phyloP scores from a whole-genome alignment of 2,888 invertebrate species.

The Platycheirus albimanus region DNA sequence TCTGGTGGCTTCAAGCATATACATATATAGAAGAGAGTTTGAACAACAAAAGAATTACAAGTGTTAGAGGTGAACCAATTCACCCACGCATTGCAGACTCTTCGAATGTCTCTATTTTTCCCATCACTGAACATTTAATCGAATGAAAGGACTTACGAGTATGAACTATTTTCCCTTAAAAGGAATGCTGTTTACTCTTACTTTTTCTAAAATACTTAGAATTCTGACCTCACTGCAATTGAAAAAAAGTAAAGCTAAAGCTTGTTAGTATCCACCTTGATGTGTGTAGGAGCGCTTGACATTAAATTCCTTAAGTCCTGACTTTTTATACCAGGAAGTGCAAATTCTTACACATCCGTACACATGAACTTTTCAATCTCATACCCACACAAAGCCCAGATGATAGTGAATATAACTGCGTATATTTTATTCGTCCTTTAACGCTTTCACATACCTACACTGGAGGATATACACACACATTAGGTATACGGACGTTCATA shows the following conservation, averaged over 20 bases:
- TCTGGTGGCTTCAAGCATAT: no score
- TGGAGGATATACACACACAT: neutral
- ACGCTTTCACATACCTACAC: neutral
- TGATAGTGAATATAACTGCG: neutral
- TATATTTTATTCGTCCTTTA: slow-evolving; percentile 13
- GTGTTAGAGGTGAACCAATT: no score
- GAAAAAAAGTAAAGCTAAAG: neutral
- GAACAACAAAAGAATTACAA: no score
- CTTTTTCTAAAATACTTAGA: no score
- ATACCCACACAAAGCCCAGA: no score
- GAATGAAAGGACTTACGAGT: no score
- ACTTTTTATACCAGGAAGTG: slow-evolving; percentile 47
- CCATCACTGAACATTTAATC: no score
- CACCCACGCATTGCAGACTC: no score
- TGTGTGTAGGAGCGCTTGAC: slow-evolving; percentile 32
- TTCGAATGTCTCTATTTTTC: no score
- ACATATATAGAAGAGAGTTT: no score
- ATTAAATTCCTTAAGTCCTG: slow-evolving; percentile 43
- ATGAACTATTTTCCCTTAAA: slow-evolving; percentile 22
- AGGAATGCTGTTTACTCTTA: slow-evolving; percentile 1
- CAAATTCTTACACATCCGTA: slow-evolving; percentile 16
- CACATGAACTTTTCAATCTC: slow-evolving; percentile 30
- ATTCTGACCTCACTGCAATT: no score
- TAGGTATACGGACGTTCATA: no score
- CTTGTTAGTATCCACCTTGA: neutral